Conservation (phyloP, 2,888 invertebrate species). For the Orgyia antiqua region DNA sequence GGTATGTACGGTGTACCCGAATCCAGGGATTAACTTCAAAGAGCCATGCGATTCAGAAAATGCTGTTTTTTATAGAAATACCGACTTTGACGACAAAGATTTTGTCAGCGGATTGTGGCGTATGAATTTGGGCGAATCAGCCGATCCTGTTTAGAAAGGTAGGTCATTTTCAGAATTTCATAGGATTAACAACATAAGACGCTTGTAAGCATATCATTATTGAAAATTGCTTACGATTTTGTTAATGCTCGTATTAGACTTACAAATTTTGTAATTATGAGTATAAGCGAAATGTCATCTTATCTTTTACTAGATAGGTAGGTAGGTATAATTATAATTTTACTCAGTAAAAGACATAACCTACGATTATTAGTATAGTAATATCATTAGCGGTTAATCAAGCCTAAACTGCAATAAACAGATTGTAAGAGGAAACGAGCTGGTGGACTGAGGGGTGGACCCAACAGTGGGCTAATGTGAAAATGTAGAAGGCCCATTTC, state of each 20-base stretch:
- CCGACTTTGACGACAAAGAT: conserved; percentile 60
- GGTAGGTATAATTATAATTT: no score
- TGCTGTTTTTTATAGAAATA: conserved; percentile 70
- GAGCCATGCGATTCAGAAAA: conserved; percentile 61
- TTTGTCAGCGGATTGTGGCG: conserved; percentile 55
- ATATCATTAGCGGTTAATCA: no score
- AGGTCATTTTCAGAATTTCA: conserved; percentile 42
- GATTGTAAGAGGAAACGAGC: no score
- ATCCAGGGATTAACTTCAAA: conserved; percentile 73
- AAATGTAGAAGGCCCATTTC: no score
- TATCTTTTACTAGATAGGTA: no score
- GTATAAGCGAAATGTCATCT: no score
- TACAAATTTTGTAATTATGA: conserved; percentile 18
- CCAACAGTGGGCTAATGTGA: no score
- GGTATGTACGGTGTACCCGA: conserved; percentile 43
- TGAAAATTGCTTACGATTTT: conserved; percentile 31
- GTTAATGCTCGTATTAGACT: conserved; percentile 14
- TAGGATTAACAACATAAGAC: conserved; percentile 27
- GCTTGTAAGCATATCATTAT: conserved; percentile 29
- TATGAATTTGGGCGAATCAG: conserved; percentile 46
- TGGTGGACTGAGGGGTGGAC: no score
- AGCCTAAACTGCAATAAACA: no score
- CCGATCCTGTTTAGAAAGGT: conserved; percentile 48
- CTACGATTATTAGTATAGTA: no score
- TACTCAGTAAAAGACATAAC: no score